Base-by-base conservation (phyloP, 2,888 invertebrate species). In the Netelia fuscicornis region DNA sequence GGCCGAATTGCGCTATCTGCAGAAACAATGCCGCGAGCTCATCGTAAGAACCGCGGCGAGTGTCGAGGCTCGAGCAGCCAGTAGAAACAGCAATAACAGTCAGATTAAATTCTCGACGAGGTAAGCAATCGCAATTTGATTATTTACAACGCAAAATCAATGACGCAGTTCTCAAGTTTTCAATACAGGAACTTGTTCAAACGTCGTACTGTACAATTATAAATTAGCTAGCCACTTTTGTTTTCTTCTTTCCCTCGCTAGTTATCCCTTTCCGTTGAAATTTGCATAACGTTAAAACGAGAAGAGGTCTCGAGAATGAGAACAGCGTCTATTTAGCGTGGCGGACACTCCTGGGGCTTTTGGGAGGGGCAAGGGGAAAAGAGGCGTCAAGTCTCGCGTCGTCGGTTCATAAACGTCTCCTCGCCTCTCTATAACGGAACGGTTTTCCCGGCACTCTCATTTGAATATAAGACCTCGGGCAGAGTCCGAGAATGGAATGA, bases 1-100 rank as follows among this genome's bases (percentile, higher is more conserved):
- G 92, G 95, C 95, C 82, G 97, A 97, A 93, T 95, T 97, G 81
- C 95, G 96, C 85, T 95, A 95, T 48, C 94, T 97, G 84, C 97
- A 97, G 94, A 95, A 95, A 89, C 96, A 96, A 58, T 97, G 97
- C 90, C 95, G 96, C n/a, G 96, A 96, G 84, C 93, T 96, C 70
- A 95, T 96, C 86, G 95, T 95, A 6, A 94, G 95, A 87, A 95
- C 96, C 0, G 95, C 95, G 1, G 94, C 94, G 80, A 94, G 94
- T 86, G 94, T 94, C 11, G 94, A 94, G 79, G 91, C 92, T 2
- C 89, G 92, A 6, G 86, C 90, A 2, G 88, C 83, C 42, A 88
- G 83, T 58, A 86, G 88, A 60, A 74, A 83, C 64, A 72, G 77
- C 30, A 83, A 52, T 72, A 80, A 74, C 78, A 72, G 79, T 25